Percentiles rank a stretch among this genome's conserved stretches.
Conservation (phyloP, 2,113 vertebrate genomes). For the Otolemur garnettii region DNA sequence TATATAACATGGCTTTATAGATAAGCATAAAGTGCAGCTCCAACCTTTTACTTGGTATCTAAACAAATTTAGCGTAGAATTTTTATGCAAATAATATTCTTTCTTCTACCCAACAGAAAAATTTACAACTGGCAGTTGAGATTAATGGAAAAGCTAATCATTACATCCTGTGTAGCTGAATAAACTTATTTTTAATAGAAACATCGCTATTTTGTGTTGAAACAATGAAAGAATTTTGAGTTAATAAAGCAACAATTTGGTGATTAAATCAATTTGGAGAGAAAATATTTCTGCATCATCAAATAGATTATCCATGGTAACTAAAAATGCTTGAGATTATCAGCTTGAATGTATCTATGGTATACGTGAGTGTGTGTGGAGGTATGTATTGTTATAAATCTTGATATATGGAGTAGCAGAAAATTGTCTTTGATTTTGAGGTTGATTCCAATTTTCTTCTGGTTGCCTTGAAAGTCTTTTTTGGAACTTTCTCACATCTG, state of each 20-base stretch:
- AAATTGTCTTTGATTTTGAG: not conserved
- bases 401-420: not conserved
- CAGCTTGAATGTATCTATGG: not conserved
- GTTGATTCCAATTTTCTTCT: not conserved
- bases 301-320: fast-evolving
- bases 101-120: not conserved
- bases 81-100: not conserved
- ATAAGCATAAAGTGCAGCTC: not conserved
- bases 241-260: not conserved
- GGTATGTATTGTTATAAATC: not conserved
- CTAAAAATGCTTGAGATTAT: not conserved
- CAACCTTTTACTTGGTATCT: not conserved
- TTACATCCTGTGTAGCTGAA: not conserved
- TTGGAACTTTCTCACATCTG: not conserved
- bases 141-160: not conserved
- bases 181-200: not conserved
- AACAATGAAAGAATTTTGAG: not conserved
- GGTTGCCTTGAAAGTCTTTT: not conserved
- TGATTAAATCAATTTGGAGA: not conserved
- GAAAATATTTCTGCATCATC: not conserved
- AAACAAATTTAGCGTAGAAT: not conserved
- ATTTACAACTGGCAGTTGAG: not conserved
- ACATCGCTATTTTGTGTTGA: not conserved
- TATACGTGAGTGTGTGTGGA: not conserved
- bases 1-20: not conserved